Conservation (phyloP, 2,888 invertebrate species). For the Drosophila kambysellisi region DNA sequence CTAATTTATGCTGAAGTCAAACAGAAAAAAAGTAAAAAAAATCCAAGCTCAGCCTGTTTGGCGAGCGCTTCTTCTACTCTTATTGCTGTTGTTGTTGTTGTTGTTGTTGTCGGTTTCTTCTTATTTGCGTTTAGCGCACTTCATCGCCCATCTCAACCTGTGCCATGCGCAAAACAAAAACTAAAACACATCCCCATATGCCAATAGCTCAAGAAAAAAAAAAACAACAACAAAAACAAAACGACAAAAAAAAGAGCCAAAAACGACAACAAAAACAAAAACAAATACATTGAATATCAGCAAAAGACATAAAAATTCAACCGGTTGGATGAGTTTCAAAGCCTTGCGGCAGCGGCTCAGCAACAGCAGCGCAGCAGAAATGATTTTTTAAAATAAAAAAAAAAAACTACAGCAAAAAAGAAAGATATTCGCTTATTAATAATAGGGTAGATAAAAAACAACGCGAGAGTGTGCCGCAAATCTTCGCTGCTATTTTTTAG, state of each 20-base stretch:
- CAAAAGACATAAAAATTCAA: slow-evolving; percentile 75
- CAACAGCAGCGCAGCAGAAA: slow-evolving; percentile 38
- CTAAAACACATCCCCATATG: slow-evolving; percentile 33
- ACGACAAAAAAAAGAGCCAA: slow-evolving; percentile 34
- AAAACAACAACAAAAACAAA: slow-evolving; percentile 53
- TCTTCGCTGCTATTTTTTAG: slow-evolving; percentile 43
- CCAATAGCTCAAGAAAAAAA: slow-evolving; percentile 56
- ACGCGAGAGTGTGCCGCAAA: slow-evolving; percentile 30
- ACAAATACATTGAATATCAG: slow-evolving; percentile 40
- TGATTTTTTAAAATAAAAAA: slow-evolving; percentile 45
- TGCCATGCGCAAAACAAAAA: slow-evolving; percentile 64
- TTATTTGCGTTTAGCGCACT: slow-evolving; percentile 44
- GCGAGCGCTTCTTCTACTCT: slow-evolving; percentile 18
- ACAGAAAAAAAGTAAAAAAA: background rate
- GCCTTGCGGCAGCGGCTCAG: slow-evolving; percentile 28
- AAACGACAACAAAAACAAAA: slow-evolving; percentile 42
- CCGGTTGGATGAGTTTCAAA: slow-evolving; percentile 75
- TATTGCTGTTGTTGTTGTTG: slow-evolving; percentile 13
- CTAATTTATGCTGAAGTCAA: slow-evolving; percentile 46
- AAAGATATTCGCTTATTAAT: slow-evolving; percentile 41
- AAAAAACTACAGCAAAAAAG: slow-evolving; percentile 7
- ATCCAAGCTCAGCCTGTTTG: slow-evolving; percentile 50
- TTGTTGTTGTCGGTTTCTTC: slow-evolving; percentile 32
- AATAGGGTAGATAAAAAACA: slow-evolving; percentile 21
- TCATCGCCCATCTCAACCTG: slow-evolving; percentile 66